Percentiles rank a stretch among this genome's conserved stretches.
These are phyloP conservation scores for Mirza zaza DNA, from an alignment of 2,113 vertebrate species.

Conservation along the genomic window DNA sequence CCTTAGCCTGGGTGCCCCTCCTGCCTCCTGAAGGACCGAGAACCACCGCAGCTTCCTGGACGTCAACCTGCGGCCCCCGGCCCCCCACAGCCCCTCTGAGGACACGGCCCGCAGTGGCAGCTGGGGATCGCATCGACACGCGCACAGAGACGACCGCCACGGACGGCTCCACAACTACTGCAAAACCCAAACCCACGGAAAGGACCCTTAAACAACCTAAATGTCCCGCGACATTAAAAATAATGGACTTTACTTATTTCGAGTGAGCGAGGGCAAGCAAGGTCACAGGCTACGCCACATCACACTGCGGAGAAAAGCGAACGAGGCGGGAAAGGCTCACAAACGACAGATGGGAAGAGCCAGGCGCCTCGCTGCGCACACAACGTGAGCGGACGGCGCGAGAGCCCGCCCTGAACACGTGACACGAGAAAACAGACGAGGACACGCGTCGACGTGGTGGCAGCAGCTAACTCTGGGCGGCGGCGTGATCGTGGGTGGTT, in stretches of 20 bases:
- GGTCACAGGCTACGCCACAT: fast-evolving
- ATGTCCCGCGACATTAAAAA: not conserved
- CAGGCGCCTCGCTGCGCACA: fast-evolving
- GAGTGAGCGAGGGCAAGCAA: fast-evolving
- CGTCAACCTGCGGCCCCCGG: not conserved
- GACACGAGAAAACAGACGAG: not conserved
- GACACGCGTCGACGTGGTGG: fast-evolving
- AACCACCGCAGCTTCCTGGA: not conserved
- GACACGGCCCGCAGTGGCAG: not conserved
- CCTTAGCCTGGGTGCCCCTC: fast-evolving
- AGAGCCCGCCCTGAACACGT: fast-evolving
- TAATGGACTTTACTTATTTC: not conserved
- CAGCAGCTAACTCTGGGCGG: not conserved
- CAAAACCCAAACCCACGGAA: not conserved
- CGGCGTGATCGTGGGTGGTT: not conserved
- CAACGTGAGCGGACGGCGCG: fast-evolving
- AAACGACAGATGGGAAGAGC: fast-evolving
- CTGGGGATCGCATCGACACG: fast-evolving
- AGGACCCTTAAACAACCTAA: not conserved
- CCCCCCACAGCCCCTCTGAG: not conserved
- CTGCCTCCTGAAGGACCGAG: fast-evolving
- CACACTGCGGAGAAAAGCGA: not conserved
- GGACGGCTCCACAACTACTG: fast-evolving
- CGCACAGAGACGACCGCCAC: not conserved
- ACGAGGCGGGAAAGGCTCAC: fast-evolving